Evolutionary conservation across 1,140 invertebrate genomes (phyloP).

Genomic region (Drosophila sp.): DNA sequence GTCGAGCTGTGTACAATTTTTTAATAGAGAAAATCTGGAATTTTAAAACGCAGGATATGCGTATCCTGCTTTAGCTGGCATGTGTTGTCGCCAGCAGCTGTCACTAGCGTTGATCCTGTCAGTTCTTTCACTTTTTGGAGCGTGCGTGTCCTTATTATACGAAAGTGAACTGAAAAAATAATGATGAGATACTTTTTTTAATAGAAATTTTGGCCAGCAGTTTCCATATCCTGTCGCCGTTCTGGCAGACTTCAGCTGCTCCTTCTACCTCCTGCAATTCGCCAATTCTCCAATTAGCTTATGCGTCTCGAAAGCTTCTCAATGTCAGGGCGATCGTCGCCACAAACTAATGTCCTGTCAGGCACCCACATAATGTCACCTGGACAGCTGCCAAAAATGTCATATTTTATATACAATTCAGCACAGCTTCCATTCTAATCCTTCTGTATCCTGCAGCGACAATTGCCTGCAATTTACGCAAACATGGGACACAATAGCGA

Average conservation of each 20-base stretch:
- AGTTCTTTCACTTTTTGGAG: conserved; percentile 54
- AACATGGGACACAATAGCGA: conserved; percentile 53
- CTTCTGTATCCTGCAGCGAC: conserved; percentile 38
- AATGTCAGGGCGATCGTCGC: background rate
- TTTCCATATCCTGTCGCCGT: conserved; percentile 59
- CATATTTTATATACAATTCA: conserved; percentile 17
- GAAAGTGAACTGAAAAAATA: conserved; percentile 30
- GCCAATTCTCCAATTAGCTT: conserved; percentile 51
- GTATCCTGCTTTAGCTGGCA: conserved; percentile 76
- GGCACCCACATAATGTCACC: conserved; percentile 49
- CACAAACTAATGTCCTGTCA: conserved; percentile 22
- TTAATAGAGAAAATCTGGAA: conserved; percentile 81
- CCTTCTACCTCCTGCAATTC: conserved; percentile 39
- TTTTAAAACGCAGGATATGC: conserved; percentile 70
- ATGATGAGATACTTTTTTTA: conserved; percentile 61
- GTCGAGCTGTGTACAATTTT: conserved; percentile 49
- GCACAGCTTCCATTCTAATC: conserved; percentile 11
- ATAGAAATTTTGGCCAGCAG: conserved; percentile 25
- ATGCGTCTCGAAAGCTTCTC: conserved; percentile 25
- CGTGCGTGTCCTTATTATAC: conserved; percentile 63
- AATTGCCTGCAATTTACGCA: conserved; percentile 53
- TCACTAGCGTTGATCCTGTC: conserved; percentile 70
- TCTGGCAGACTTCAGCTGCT: conserved; percentile 23
- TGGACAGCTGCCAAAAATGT: conserved; percentile 32
- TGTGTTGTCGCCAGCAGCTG: conserved; percentile 70